A percentile compares a stretch with the other conserved stretches of the same genome.
Conservation (phyloP, 2,888 invertebrate genomes). For the Resseliella maxima region DNA sequence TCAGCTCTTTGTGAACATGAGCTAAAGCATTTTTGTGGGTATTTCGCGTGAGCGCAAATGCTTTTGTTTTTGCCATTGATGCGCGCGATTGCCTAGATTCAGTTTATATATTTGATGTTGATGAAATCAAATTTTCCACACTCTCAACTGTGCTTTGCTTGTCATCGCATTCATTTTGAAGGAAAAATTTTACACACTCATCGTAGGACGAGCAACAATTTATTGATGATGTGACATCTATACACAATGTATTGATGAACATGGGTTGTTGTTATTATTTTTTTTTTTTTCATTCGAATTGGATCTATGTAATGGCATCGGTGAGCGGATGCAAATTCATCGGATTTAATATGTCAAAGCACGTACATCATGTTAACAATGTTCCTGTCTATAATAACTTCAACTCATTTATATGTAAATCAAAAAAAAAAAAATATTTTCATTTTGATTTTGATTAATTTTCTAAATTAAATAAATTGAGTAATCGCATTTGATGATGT, state of each 20-base stretch:
- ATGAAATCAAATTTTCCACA: background rate
- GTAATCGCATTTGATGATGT: background rate
- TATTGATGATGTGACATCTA: background rate
- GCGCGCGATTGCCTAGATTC: background rate
- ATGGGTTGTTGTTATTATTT: too few relatives aligned
- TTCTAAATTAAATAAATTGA: background rate
- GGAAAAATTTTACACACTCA: background rate
- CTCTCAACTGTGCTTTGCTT: background rate
- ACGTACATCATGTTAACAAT: background rate
- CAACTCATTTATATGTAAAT: background rate
- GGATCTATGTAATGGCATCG: background rate
- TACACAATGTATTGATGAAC: background rate
- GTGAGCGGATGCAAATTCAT: slow-evolving; percentile 10
- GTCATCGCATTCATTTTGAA: background rate
- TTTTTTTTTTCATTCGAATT: background rate
- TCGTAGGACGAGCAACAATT: background rate
- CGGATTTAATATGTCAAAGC: background rate
- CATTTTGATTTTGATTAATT: background rate
- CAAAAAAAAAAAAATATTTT: background rate
- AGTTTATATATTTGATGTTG: background rate
- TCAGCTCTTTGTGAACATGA: background rate
- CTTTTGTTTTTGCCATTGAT: background rate
- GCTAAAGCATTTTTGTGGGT: background rate
- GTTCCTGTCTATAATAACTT: background rate
- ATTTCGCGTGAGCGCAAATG: background rate